Conservation (phyloP, 2,113 vertebrate species). For the Ceyx margarethae region DNA sequence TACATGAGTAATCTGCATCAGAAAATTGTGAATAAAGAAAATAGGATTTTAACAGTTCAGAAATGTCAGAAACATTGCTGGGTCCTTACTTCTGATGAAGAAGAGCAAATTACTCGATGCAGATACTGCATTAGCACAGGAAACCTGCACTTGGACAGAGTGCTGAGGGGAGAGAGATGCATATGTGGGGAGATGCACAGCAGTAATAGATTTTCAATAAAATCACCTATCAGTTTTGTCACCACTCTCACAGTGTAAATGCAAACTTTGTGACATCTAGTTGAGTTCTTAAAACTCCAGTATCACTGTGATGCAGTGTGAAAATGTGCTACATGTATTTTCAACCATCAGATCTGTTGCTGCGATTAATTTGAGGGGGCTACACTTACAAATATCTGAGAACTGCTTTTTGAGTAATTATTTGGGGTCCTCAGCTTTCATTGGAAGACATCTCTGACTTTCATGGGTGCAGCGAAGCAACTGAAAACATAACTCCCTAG, state of each 20-base stretch:
- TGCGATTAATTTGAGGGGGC: not conserved
- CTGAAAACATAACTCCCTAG: not conserved
- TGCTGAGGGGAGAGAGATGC: not conserved
- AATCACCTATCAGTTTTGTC: not conserved
- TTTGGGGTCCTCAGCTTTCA: not conserved
- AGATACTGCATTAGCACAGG: not conserved
- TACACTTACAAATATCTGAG: not conserved
- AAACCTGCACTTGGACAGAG: not conserved
- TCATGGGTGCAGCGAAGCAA: not conserved
- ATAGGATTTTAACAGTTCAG: not conserved
- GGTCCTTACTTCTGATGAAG: not conserved
- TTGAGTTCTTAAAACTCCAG: not conserved
- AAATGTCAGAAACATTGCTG: not conserved
- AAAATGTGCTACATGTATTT: accelerated
- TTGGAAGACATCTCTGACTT: not conserved
- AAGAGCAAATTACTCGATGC: not conserved
- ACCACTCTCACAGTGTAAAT: not conserved
- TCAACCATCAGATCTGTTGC: not conserved
- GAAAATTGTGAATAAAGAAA: not conserved
- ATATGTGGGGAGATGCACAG: not conserved
- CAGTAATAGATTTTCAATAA: not conserved
- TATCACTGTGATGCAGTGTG: not conserved
- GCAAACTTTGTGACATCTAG: not conserved
- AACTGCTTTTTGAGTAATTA: not conserved
- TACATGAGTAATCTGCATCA: not conserved